A percentile compares a stretch with the other conserved stretches of the same genome.
phyloP scores from a whole-genome alignment of 2,888 invertebrate genomes.

The Carpatolechia fugitivella region DNA sequence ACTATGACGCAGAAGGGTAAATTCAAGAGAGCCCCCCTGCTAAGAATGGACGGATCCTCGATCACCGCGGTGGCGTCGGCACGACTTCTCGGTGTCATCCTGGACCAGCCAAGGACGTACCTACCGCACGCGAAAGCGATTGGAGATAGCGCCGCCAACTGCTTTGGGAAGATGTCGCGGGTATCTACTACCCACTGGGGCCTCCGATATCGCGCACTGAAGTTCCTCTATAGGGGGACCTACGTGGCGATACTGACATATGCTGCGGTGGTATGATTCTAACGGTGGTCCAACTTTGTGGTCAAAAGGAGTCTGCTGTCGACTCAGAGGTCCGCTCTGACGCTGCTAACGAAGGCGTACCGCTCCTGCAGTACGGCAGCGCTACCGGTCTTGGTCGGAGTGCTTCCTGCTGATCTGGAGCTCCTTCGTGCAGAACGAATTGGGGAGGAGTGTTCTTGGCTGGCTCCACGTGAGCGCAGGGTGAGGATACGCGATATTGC shows the following conservation, averaged over 20 bases:
- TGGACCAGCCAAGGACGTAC: slow-evolving; percentile 22
- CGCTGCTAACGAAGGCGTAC: slow-evolving; percentile 20
- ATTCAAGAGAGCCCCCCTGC: neutral
- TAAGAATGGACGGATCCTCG: neutral
- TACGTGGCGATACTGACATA: slow-evolving; percentile 23
- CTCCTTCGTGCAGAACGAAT: slow-evolving; percentile 18
- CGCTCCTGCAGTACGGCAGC: neutral
- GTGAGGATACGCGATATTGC: neutral
- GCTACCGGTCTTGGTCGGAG: slow-evolving; percentile 20
- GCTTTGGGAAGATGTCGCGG: slow-evolving; percentile 29
- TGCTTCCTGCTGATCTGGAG: slow-evolving; percentile 24
- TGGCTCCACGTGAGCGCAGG: neutral
- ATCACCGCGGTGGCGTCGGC: slow-evolving; percentile 21
- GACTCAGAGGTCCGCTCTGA: slow-evolving; percentile 9
- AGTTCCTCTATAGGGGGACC: slow-evolving; percentile 25
- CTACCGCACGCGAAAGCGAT: slow-evolving; percentile 19
- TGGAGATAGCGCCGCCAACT: slow-evolving; percentile 23
- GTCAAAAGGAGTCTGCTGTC: neutral
- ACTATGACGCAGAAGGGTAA: slow-evolving; percentile 1
- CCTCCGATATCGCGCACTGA: slow-evolving; percentile 22
- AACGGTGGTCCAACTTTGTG: neutral
- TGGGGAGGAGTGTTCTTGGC: neutral
- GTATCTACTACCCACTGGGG: slow-evolving; percentile 33
- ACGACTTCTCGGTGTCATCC: slow-evolving; percentile 20
- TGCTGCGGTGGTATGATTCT: slow-evolving; percentile 22